Conservation (phyloP, 2,113 vertebrate genomes). For the Daphoenositta chrysoptera region DNA sequence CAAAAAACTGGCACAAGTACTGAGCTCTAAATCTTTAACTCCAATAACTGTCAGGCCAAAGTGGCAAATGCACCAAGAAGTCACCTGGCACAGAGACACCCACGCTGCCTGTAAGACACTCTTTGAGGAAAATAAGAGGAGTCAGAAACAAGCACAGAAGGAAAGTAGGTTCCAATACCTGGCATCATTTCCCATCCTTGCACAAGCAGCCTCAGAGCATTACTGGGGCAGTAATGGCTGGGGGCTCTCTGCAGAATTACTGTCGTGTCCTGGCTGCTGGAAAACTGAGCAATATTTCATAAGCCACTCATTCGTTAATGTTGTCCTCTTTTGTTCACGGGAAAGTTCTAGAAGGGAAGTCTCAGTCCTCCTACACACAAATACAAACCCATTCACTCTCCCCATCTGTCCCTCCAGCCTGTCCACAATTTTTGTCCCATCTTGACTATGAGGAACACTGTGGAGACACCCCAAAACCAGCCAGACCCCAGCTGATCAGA, state of each 20-base stretch:
- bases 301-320: background rate
- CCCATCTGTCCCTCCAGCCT: background rate
- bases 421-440: background rate
- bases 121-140: background rate
- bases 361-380: background rate
- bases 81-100: background rate
- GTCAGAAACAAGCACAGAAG: background rate
- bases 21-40: background rate
- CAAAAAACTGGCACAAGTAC: background rate
- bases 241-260: background rate
- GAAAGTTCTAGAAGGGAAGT: background rate
- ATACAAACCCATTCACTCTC: background rate
- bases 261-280: background rate
- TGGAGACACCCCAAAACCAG: background rate
- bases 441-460: background rate
- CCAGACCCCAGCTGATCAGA: background rate
- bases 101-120: background rate
- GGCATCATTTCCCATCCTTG: background rate
- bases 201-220: background rate
- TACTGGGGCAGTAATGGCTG: background rate
- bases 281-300: background rate
- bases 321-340: background rate
- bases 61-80: background rate
- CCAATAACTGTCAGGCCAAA: background rate
- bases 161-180: background rate